Base-by-base conservation (phyloP, 2,888 invertebrate species). In the Pseudoips prasinana region DNA sequence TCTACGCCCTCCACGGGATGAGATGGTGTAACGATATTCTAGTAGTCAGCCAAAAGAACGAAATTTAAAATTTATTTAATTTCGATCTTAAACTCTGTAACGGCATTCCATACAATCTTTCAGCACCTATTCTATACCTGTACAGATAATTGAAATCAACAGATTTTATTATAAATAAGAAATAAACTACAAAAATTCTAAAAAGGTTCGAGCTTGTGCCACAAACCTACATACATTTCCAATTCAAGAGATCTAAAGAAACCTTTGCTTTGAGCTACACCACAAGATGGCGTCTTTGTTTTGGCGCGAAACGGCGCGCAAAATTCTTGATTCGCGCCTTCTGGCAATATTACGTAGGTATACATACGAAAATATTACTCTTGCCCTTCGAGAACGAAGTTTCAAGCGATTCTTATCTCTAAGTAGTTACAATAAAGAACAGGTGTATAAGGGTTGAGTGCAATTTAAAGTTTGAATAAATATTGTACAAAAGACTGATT, bases 261-360 rank as follows among this genome's bases (percentile, higher is more conserved):
- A 38, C 29, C 33, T 40, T 46, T 42, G 30, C 54, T 53, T 39
- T 54, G 44, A 51, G 45, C 29, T 55, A 36, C 40, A 28, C 44
- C 31, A 25, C 53, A 62, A 64, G 54, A 64, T 58, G 59, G 48
- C 50, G 58, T 43, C 23, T 61, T 69, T 73, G 64, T 70, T 73
- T 73, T 66, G 58, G 58, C 63, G 65, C 54, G 49, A 72, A 64
- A 58, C 55, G 63, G 48, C 59, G 56, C 49, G 58, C 54, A 51
- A 59, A 70, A 64, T 67, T 55, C 66, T 64, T 73, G 69, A 71
- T 71, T 73, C 64, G 39, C 61, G 64, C 68, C 71, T 69, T 52
- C 53, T 26, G 63, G 71, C 71, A 46, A 61, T 64, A 58, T 60
- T 63, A 52, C 49, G 57, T 51, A n/a, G n/a, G n/a, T 2, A 44